Conservation (phyloP, 2,113 vertebrate species). For the Tragelaphus buxtoni region DNA sequence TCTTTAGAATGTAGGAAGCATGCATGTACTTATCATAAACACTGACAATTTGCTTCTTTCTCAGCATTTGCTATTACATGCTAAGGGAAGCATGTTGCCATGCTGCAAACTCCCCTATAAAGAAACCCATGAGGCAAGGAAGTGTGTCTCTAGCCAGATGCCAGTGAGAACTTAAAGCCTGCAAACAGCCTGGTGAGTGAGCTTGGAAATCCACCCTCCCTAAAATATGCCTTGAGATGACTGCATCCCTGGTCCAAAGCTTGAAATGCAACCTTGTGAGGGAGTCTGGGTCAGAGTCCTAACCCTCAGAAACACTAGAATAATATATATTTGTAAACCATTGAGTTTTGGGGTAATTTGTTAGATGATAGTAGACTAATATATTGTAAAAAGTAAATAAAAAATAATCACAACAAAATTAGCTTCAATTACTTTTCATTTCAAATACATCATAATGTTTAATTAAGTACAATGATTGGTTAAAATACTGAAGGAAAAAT, state of each 20-base stretch:
- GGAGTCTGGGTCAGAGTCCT: background rate
- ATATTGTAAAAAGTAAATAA: background rate
- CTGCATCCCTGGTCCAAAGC: background rate
- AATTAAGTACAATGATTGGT: background rate
- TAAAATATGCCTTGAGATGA: background rate
- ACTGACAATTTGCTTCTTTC: background rate
- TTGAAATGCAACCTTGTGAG: background rate
- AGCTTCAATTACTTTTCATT: background rate
- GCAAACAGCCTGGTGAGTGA: background rate
- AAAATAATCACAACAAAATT: background rate
- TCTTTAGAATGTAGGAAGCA: background rate
- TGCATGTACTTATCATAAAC: background rate
- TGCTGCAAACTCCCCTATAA: background rate
- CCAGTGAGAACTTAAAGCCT: background rate
- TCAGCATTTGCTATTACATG: background rate
- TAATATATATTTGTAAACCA: background rate
- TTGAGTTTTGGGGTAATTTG: background rate
- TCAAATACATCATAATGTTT: background rate
- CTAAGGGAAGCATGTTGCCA: background rate
- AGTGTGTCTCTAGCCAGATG: background rate
- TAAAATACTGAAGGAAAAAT: background rate
- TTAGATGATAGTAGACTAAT: background rate
- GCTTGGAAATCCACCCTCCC: background rate
- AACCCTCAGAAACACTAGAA: background rate
- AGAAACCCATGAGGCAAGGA: background rate